These are phyloP conservation scores for Lymantria dispar DNA, from an alignment of 2,888 invertebrate species.

Conservation along the genomic window DNA sequence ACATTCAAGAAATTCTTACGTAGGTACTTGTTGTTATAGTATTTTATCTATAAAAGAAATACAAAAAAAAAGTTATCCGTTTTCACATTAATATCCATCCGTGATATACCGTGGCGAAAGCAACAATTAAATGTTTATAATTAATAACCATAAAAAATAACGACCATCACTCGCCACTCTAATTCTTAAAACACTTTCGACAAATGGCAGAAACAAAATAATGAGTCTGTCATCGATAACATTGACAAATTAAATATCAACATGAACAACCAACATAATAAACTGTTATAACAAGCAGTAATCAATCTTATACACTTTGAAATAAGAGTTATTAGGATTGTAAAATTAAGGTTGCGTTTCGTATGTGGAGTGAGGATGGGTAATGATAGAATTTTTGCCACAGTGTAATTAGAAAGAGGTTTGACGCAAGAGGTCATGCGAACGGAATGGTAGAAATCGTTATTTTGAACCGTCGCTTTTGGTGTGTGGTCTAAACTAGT, in stretches of 20 bases:
- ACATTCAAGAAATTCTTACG: too few relatives aligned
- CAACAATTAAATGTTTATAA: constrained; percentile 33
- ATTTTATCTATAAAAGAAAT: too few relatives aligned
- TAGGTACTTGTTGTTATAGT: too few relatives aligned
- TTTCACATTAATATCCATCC: constrained; percentile 15
- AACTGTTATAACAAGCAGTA: constrained; percentile 5
- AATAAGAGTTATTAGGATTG: constrained; percentile 22
- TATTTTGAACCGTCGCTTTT: constrained; percentile 31
- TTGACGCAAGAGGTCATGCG: constrained; percentile 73
- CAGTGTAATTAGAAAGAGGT: constrained; percentile 71
- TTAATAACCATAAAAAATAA: constrained; percentile 41
- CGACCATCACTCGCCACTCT: constrained; percentile 52
- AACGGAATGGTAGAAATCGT: constrained; percentile 68
- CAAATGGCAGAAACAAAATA: constrained; percentile 55
- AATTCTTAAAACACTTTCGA: constrained; percentile 48
- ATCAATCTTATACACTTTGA: constrained; percentile 22
- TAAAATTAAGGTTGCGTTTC: constrained; percentile 36
- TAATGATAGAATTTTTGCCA: constrained; percentile 67
- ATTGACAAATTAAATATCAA: constrained; percentile 80
- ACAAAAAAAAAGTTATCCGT: too few relatives aligned
- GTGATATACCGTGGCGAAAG: constrained; percentile 34
- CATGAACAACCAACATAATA: constrained; percentile 27
- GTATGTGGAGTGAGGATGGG: constrained; percentile 46
- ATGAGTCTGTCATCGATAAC: constrained; percentile 70
- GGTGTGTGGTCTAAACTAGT: constrained; percentile 22